Evolutionary conservation across 2,888 invertebrate genomes (phyloP).

Genomic region (Ennomos quercinarius): DNA sequence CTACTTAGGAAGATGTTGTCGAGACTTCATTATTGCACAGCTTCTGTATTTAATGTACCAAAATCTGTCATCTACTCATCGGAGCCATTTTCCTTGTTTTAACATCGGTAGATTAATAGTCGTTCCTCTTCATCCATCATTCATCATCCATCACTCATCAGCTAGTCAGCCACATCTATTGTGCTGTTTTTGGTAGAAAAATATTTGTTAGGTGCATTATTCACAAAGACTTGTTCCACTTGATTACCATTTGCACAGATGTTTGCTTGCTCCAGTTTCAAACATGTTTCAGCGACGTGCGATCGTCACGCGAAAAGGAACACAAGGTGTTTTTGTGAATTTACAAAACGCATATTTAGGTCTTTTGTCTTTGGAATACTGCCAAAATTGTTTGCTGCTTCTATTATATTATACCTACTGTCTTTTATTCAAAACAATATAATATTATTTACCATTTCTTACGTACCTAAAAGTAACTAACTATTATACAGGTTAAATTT

Average conservation of each 20-base stretch:
- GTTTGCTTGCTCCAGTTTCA: constrained; percentile 18
- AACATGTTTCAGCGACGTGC: constrained; percentile 10
- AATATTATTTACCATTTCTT: no score
- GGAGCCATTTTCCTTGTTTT: no score
- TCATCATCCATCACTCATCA: neutral
- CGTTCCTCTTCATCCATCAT: constrained; percentile 29
- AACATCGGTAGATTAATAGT: neutral
- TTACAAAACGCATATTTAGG: constrained; percentile 4
- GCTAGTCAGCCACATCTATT: constrained; percentile 3
- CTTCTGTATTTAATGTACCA: no score
- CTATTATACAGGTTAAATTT: no score
- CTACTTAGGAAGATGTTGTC: no score
- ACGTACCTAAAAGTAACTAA: no score
- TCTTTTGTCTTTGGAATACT: constrained; percentile 13
- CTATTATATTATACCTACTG: constrained; percentile 6
- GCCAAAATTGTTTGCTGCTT: constrained; percentile 9
- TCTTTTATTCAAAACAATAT: neutral
- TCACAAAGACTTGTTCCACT: constrained; percentile 14
- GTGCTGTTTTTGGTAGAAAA: constrained; percentile 13
- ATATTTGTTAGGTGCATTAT: constrained; percentile 11
- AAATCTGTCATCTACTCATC: no score
- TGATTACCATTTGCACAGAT: constrained; percentile 24
- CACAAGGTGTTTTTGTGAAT: constrained; percentile 26
- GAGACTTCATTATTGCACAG: no score
- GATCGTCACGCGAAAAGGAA: constrained; percentile 20